Conservation (phyloP, 2,888 invertebrate genomes). For the Lasioglossum marginatum region DNA sequence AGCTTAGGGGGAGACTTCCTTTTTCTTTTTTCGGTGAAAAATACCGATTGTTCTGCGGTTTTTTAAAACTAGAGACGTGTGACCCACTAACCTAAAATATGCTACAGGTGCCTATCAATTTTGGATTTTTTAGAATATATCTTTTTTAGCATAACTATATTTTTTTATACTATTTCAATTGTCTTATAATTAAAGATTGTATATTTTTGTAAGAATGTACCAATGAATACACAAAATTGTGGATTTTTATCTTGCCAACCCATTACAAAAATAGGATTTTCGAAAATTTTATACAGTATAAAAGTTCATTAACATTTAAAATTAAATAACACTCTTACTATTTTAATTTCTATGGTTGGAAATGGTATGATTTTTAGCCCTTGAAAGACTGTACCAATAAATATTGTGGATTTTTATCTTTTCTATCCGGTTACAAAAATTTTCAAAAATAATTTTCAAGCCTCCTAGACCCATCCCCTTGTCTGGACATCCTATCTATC, state of each 20-base stretch:
- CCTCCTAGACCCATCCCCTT: slow-evolving; percentile 27
- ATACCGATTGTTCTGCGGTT: neutral
- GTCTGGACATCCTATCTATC: slow-evolving; percentile 52
- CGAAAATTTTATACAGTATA: no score
- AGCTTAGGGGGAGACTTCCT: neutral
- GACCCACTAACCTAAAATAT: neutral
- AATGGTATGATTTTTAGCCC: neutral
- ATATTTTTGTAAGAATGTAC: no score
- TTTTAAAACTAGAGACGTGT: neutral
- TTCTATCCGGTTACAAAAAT: neutral
- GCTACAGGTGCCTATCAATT: neutral
- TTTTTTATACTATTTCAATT: no score
- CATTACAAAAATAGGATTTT: no score
- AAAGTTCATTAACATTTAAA: no score
- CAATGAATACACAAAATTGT: no score
- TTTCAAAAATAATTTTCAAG: neutral
- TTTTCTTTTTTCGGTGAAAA: neutral
- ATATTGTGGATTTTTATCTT: neutral
- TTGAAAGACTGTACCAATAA: neutral
- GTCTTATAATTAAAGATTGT: no score
- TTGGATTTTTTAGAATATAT: neutral
- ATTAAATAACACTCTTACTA: neutral
- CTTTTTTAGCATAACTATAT: no score
- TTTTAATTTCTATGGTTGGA: neutral
- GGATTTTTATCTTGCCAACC: no score